Base-by-base conservation (phyloP, 2,888 invertebrate genomes). In the Lissonota sp. region DNA sequence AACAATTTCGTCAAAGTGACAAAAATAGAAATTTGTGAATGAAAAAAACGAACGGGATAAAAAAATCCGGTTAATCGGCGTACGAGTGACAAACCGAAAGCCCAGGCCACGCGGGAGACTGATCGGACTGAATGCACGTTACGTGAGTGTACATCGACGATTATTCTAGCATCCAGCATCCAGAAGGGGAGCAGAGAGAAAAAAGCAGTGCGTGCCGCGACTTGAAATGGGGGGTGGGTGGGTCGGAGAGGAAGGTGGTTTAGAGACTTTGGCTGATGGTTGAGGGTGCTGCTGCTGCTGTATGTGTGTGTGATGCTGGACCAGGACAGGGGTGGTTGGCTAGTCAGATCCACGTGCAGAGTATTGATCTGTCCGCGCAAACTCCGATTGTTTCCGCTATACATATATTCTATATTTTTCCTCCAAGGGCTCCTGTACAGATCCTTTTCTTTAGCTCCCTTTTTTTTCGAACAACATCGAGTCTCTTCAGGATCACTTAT, bases 321-420 rank as follows among this genome's bases (percentile, higher is more conserved):
- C 81, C 81, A 83, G 76, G 72, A 51, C 82, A 79, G 79, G 84
- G 83, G 82, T 82, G 83, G 82, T 84, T 87, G 85, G 87, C 82
- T 83, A 78, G 83, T 76, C 75, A 83, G 80, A 87, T 88, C 87
- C 89, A 89, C 88, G 89, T 87, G 90, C 86, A 84, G 89, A 84
- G 90, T 91, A 90, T 91, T 90, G 91, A 91, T 91, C 89, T 88
- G 88, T 87, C 85, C 91, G 90, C 91, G 90, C 89, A 89, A 89
- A 88, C 89, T 90, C 89, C 83, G 79, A 86, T 80, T 58, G 75
- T 86, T 83, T 86, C 86, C 76, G 79, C 53, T 51, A 62, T 66
- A 12, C 12, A 16, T 6, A 55, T 16, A 12, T 16, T 55, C 55
- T 44, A 7, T 55, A 12, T 55, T 55, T 76, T 66, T 67, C 58